These are phyloP conservation scores for Lycia hirtaria DNA, from an alignment of 2,888 invertebrate genomes.

Conservation along the genomic window DNA sequence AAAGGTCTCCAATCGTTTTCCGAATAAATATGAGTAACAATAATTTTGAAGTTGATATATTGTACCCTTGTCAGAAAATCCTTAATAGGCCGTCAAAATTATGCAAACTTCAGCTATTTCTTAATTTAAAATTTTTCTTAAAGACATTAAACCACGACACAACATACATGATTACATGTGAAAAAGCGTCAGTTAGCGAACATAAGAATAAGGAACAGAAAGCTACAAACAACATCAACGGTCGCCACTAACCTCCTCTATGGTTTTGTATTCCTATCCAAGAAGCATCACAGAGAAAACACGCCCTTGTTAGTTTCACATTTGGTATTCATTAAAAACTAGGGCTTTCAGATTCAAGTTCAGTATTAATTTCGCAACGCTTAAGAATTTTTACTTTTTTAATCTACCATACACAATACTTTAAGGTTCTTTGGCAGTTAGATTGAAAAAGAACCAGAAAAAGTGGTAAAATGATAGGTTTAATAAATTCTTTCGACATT, in stretches of 20 bases:
- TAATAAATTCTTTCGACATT: no score
- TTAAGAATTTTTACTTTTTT: background rate
- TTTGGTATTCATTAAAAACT: background rate
- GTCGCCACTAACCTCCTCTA: conserved; percentile 79
- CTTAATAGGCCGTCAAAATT: no score
- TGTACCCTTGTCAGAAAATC: no score
- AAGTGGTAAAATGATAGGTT: no score
- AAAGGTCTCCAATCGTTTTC: no score
- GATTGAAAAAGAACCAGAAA: no score
- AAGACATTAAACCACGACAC: conserved; percentile 5
- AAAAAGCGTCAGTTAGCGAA: conserved; percentile 34
- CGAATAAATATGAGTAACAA: no score
- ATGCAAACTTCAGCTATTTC: no score
- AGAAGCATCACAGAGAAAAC: conserved; percentile 68
- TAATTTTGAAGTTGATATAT: no score
- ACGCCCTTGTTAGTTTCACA: conserved; percentile 42
- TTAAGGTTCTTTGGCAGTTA: no score
- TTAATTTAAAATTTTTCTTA: background rate
- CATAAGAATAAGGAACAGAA: conserved; percentile 39
- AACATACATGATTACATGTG: conserved; percentile 19
- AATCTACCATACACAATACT: background rate
- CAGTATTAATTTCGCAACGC: background rate
- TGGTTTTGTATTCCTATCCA: conserved; percentile 79
- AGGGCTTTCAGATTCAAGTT: conserved; percentile 2
- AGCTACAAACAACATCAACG: conserved; percentile 45